Evolutionary conservation across 2,113 vertebrate species (phyloP).

Genomic region (Carassius auratus): DNA sequence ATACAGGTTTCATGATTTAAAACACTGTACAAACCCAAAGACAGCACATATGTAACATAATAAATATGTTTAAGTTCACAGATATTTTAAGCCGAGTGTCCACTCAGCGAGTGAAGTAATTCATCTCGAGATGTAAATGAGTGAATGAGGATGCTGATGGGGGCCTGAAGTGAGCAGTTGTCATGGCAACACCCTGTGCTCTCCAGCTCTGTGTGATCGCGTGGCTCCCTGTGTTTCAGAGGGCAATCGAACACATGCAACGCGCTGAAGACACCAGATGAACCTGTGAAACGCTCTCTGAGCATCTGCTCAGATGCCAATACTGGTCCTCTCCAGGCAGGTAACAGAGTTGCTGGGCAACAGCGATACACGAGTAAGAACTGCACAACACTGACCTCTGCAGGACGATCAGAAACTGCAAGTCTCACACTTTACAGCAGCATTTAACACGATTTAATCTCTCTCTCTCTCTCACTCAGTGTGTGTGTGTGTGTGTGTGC

Average conservation of each 20-base stretch:
- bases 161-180: background rate
- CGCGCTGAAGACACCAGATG: background rate
- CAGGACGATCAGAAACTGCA: background rate
- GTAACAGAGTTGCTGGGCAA: background rate
- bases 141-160: background rate
- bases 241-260: too few species aligned
- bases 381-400: background rate
- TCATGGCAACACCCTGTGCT: background rate
- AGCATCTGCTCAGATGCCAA: background rate
- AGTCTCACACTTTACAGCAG: background rate
- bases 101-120: background rate
- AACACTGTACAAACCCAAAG: background rate
- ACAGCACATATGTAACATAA: background rate
- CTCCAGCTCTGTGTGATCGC: background rate
- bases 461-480: too few species aligned
- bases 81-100: background rate
- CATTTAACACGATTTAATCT: background rate
- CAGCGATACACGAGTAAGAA: background rate
- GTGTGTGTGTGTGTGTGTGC: too few species aligned
- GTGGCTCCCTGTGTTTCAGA: background rate
- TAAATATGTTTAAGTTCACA: background rate
- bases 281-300: background rate
- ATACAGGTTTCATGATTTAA: background rate
- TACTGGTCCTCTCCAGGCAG: background rate
- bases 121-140: conserved; percentile 3